These are phyloP conservation scores for Sebastes taczanowskii DNA, from an alignment of 2,797 vertebrate species.

Conservation along the genomic window DNA sequence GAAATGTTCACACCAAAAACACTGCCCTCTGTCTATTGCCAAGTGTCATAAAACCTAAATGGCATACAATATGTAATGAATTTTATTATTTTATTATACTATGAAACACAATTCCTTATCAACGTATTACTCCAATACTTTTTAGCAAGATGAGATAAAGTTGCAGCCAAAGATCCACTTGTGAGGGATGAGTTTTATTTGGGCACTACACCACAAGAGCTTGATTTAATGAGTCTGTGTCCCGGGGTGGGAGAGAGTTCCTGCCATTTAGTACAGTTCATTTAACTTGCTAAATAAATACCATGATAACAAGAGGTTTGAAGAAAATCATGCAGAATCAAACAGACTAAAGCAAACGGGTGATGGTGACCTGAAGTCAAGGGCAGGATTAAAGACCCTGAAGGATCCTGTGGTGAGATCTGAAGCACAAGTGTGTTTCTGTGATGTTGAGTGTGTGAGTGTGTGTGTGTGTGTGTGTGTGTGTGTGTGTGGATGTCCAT, in stretches of 20 bases:
- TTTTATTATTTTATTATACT: background rate
- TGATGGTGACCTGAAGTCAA: slow-evolving; percentile 48
- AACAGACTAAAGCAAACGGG: slow-evolving; percentile 2
- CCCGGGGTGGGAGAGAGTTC: background rate
- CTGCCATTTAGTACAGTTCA: slow-evolving; percentile 8
- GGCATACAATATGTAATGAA: background rate
- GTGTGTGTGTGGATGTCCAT: background rate
- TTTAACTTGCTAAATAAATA: slow-evolving; percentile 5
- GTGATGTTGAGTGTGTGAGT: background rate
- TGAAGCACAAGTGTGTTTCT: background rate
- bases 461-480: background rate
- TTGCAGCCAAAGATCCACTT: background rate
- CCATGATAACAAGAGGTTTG: background rate
- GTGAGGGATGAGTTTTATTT: slow-evolving; percentile 5
- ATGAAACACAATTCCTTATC: slow-evolving; percentile 14
- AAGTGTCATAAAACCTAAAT: slow-evolving; percentile 29
- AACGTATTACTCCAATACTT: background rate
- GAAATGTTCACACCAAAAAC: slow-evolving; percentile 64
- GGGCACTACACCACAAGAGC: background rate
- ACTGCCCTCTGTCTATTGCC: slow-evolving; percentile 22
- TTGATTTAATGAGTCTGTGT: slow-evolving; percentile 28
- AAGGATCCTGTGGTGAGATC: background rate
- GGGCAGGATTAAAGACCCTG: slow-evolving; percentile 19
- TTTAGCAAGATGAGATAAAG: background rate
- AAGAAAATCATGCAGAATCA: slow-evolving; percentile 2